Conservation (phyloP, 2,888 invertebrate genomes). For the Cosmopolites sordidus region DNA sequence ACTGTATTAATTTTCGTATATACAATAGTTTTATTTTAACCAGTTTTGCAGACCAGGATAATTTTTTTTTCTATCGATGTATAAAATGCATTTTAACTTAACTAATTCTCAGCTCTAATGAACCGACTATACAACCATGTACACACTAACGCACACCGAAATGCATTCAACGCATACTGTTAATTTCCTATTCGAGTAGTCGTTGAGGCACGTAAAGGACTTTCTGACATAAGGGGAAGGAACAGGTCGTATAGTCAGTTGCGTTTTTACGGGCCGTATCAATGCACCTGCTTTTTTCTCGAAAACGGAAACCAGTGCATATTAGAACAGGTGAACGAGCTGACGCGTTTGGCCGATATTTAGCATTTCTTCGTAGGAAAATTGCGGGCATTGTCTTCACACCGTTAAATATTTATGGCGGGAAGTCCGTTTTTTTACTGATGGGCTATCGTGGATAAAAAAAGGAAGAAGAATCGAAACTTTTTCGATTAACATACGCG, state of each 20-base stretch:
- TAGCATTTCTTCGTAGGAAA: too few species aligned
- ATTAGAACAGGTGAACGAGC: constrained; percentile 1
- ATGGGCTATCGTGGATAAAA: not conserved
- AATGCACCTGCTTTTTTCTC: not conserved
- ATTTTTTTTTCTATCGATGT: too few species aligned
- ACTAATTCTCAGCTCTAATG: too few species aligned
- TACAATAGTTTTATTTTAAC: too few species aligned
- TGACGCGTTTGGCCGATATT: not conserved
- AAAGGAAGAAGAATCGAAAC: not conserved
- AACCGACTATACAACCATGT: too few species aligned
- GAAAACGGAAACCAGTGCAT: not conserved
- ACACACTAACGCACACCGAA: too few species aligned
- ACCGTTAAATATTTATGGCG: not conserved
- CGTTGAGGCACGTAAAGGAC: not conserved
- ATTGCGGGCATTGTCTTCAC: not conserved
- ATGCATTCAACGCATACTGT: not conserved
- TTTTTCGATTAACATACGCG: constrained; percentile 1
- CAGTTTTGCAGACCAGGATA: too few species aligned
- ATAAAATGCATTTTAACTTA: too few species aligned
- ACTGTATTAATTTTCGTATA: too few species aligned
- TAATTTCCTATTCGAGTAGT: not conserved
- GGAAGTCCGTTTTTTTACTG: not conserved
- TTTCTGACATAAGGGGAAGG: not conserved
- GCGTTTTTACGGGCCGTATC: not conserved
- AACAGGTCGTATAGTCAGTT: constrained; percentile 1